Percentiles rank a stretch among this genome's conserved stretches.
Conservation (phyloP, 2,888 invertebrate species). For the Nephrotoma appendiculata region DNA sequence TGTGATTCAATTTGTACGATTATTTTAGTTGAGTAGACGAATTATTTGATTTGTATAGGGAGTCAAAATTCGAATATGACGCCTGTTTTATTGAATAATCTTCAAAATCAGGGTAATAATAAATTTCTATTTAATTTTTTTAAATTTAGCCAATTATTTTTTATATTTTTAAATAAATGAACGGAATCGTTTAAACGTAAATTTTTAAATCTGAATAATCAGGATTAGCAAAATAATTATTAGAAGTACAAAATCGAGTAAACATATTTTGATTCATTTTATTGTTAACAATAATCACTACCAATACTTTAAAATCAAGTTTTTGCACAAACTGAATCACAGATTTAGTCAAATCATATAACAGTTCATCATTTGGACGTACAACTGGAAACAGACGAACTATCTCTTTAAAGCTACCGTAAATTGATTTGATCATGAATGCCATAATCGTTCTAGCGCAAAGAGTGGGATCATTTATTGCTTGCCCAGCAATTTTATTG, state of each 20-base stretch:
- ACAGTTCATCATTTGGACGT: background rate
- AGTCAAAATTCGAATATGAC: too few species aligned
- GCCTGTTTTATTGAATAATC: background rate
- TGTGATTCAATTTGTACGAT: too few species aligned
- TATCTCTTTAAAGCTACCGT: too few species aligned
- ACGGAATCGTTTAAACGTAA: background rate
- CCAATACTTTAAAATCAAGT: background rate
- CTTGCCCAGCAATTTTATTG: too few species aligned
- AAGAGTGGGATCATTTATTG: too few species aligned
- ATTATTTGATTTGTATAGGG: too few species aligned
- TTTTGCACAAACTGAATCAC: background rate
- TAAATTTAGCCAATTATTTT: background rate
- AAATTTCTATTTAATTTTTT: background rate
- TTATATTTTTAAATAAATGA: background rate
- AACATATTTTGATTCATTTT: background rate
- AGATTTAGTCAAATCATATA: background rate
- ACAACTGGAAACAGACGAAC: background rate
- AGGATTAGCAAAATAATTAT: background rate
- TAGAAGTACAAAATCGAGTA: background rate
- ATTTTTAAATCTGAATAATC: too few species aligned
- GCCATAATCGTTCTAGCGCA: too few species aligned
- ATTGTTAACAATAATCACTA: background rate
- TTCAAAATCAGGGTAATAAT: background rate
- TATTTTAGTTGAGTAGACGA: too few species aligned
- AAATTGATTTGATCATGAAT: too few species aligned